Evolutionary conservation across 2,797 vertebrate genomes (phyloP).

Genomic region (Gobio occitaniae): DNA sequence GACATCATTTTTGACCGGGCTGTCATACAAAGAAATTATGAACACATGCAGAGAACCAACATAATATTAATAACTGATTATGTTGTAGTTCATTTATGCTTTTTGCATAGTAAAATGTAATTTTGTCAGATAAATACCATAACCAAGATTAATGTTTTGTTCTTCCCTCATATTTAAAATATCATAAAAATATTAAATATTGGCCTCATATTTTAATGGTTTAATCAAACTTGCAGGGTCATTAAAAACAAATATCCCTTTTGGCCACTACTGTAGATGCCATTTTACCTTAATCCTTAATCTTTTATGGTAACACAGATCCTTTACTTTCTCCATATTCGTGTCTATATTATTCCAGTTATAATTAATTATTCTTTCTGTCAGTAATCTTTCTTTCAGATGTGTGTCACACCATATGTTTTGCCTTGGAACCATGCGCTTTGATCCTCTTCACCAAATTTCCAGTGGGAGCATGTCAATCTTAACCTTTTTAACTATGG

Average conservation of each 20-base stretch:
- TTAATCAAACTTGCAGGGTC: neutral
- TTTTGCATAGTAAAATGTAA: neutral
- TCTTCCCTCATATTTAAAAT: neutral
- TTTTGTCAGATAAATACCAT: neutral
- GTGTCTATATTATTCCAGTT: constrained; percentile 26
- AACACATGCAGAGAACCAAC: neutral
- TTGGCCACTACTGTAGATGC: neutral
- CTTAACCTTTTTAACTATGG: constrained; percentile 14
- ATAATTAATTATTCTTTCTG: constrained; percentile 36
- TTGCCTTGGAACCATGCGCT: neutral
- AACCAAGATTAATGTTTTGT: neutral
- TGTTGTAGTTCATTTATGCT: neutral
- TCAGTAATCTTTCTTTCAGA: constrained; percentile 33
- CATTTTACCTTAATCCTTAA: neutral
- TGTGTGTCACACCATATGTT: constrained; percentile 34
- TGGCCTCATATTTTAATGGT: neutral
- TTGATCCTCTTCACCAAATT: constrained; percentile 33
- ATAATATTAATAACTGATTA: neutral
- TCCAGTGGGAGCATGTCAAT: constrained; percentile 2
- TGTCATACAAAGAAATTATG: neutral
- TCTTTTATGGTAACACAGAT: constrained; percentile 4
- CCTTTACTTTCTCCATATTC: neutral
- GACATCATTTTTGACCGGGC: neutral
- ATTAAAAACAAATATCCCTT: neutral
- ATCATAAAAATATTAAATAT: neutral